Conservation (phyloP, 2,888 invertebrate species). For the Siphonodentalium dalli region DNA sequence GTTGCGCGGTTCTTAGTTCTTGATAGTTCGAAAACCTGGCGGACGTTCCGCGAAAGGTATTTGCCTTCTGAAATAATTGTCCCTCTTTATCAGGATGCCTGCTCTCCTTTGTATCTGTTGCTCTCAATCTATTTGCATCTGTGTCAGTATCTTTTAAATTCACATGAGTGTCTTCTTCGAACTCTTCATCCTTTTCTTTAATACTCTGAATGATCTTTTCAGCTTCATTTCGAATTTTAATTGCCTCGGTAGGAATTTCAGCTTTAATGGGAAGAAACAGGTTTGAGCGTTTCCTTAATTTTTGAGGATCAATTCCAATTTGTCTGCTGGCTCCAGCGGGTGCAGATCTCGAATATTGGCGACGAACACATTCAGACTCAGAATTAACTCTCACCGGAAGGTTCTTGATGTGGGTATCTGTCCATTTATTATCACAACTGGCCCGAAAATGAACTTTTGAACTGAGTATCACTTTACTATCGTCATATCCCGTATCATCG, state of each 20-base stretch:
- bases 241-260: constrained; percentile 44
- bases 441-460: constrained; percentile 47
- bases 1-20: constrained; percentile 36
- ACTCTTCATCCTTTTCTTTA: constrained; percentile 43
- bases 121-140: too few species aligned
- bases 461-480: constrained; percentile 40
- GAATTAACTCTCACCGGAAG: constrained; percentile 43
- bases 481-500: constrained; percentile 39
- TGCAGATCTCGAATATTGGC: constrained; percentile 47
- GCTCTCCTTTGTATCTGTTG: too few species aligned
- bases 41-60: not conserved
- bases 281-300: constrained; percentile 41
- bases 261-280: constrained; percentile 48
- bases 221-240: constrained; percentile 48
- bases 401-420: constrained; percentile 29
- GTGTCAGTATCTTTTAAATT: too few species aligned
- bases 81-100: too few species aligned
- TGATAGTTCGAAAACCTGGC: constrained; percentile 35
- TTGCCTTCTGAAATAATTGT: not conserved
- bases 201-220: constrained; percentile 46
- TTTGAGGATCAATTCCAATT: constrained; percentile 31
- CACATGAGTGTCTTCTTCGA: too few species aligned
- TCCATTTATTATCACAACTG: constrained; percentile 44
- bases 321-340: constrained; percentile 40
- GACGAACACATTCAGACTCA: constrained; percentile 46